Evolutionary conservation across 2,113 vertebrate species (phyloP).

Genomic region (Tapirus terrestris): DNA sequence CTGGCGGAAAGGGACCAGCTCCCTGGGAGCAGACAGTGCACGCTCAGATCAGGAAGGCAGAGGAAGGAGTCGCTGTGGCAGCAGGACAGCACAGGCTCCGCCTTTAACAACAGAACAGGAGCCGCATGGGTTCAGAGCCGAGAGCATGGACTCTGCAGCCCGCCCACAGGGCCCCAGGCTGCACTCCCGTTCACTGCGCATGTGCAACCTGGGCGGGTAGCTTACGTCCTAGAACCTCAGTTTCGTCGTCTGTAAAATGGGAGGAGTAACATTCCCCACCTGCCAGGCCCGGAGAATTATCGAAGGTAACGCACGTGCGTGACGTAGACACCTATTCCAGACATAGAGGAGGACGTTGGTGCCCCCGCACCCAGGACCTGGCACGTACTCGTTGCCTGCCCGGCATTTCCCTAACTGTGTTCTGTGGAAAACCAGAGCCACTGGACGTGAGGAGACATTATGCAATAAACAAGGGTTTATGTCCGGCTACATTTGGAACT

Average conservation of each 20-base stretch:
- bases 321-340: too few species aligned
- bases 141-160: too few species aligned
- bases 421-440: neutral
- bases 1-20: neutral
- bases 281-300: neutral
- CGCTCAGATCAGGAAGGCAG: neutral
- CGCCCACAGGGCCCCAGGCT: too few species aligned
- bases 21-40: neutral
- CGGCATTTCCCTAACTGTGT: neutral
- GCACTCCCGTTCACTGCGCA: neutral
- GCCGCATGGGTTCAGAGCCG: neutral
- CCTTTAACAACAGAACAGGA: too few species aligned
- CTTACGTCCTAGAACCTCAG: neutral
- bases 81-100: neutral
- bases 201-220: neutral
- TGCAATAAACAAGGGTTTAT: neutral
- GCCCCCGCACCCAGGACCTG: neutral
- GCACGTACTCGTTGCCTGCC: neutral
- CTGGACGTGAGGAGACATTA: too few species aligned
- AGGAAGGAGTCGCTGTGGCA: too few species aligned
- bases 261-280: too few species aligned
- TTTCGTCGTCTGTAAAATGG: neutral
- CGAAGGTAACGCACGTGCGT: too few species aligned
- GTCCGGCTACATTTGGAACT: neutral
- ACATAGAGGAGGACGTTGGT: rapidly evolving